Evolutionary conservation across 2,888 invertebrate species (phyloP).

Genomic region (Oligia strigilis): DNA sequence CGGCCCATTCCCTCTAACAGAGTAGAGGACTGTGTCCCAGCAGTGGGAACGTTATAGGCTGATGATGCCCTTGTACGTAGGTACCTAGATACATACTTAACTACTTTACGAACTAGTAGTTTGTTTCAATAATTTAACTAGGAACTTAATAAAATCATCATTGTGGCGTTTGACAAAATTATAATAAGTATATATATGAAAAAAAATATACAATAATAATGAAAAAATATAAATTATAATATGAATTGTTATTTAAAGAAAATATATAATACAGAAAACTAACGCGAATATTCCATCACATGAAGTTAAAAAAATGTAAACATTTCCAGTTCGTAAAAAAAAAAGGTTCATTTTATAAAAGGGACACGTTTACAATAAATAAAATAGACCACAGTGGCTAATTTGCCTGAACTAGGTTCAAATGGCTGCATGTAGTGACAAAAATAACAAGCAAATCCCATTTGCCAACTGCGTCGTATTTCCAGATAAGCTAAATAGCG

Average conservation of each 20-base stretch:
- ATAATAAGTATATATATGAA: too few relatives aligned
- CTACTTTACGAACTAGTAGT: too few relatives aligned
- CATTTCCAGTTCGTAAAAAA: too few relatives aligned
- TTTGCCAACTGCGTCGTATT: conserved; percentile 20
- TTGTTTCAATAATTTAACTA: neutral
- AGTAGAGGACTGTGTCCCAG: neutral
- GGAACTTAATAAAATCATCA: neutral
- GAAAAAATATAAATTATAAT: too few relatives aligned
- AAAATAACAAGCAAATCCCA: neutral
- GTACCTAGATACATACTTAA: neutral
- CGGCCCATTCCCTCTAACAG: neutral
- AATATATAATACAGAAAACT: neutral
- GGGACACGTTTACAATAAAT: too few relatives aligned
- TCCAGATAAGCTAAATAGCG: conserved; percentile 35
- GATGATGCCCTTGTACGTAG: too few relatives aligned
- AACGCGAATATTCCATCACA: neutral
- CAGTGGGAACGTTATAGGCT: too few relatives aligned
- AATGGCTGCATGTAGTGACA: neutral
- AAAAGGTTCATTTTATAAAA: too few relatives aligned
- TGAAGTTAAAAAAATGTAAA: neutral
- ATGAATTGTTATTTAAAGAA: too few relatives aligned
- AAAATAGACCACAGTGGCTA: neutral
- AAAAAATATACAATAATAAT: too few relatives aligned
- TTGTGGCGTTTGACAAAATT: neutral
- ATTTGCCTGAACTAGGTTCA: neutral